Evolutionary conservation across 35 echinoderm and acorn worm species (phyloP).

Genomic region (Hemicentrotus pulcherrimus): DNA sequence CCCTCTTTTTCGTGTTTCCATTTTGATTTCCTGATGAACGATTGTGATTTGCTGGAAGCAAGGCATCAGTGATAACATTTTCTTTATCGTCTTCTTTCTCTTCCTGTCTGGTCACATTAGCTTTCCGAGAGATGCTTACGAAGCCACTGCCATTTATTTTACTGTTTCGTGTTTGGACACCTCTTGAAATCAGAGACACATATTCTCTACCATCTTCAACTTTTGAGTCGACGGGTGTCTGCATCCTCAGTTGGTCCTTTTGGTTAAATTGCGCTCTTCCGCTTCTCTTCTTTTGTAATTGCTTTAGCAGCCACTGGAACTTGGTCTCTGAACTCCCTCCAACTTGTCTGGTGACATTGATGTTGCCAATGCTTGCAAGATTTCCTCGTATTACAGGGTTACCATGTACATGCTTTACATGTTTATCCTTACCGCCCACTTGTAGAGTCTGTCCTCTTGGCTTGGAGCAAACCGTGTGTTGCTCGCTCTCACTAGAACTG

Average conservation of each 20-base stretch:
- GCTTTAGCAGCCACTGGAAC: slow-evolving; percentile 43
- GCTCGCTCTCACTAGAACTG: not conserved
- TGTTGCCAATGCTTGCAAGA: slow-evolving; percentile 14
- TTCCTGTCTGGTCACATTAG: not conserved
- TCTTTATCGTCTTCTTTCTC: not conserved
- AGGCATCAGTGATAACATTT: not conserved
- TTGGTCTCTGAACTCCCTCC: not conserved
- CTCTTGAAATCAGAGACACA: slow-evolving; percentile 34
- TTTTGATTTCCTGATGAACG: not conserved
- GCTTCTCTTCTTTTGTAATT: not conserved
- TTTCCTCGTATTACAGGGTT: slow-evolving; percentile 30
- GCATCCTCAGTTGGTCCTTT: not conserved
- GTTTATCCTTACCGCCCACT: not conserved
- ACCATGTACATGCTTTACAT: not conserved
- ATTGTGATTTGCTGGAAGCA: not conserved
- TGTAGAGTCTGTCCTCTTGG: not conserved
- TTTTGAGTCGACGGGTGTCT: not conserved
- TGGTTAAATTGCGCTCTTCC: not conserved
- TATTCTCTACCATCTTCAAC: slow-evolving; percentile 26
- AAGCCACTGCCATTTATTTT: not conserved
- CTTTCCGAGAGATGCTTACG: not conserved
- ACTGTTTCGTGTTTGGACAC: not conserved
- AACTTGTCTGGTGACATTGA: slow-evolving; percentile 14
- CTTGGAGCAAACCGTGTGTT: not conserved
- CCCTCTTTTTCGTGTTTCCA: not conserved